A percentile compares a stretch with the other conserved stretches of the same genome.
phyloP scores from a whole-genome alignment of 2,113 vertebrate species.

The Brachionichthys hirsutus region DNA sequence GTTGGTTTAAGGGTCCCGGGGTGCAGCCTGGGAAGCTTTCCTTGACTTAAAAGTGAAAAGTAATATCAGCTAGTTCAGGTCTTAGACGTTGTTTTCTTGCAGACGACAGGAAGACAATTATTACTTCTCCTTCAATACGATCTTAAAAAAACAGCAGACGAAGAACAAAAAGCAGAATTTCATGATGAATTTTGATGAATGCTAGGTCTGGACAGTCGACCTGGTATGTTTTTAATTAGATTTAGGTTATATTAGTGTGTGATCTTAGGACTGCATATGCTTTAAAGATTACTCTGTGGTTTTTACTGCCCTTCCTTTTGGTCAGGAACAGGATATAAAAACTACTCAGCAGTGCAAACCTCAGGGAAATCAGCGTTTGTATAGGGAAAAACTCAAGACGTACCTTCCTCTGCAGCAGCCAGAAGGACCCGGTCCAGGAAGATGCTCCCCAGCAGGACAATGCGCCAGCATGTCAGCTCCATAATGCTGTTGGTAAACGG shows the following conservation, averaged over 20 bases:
- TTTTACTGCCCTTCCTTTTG: conserved; percentile 7
- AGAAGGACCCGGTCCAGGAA: conserved; percentile 49
- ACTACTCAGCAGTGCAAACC: conserved; percentile 19
- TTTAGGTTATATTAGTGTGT: neutral
- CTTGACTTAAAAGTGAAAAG: conserved; percentile 33
- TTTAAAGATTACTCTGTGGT: conserved; percentile 8
- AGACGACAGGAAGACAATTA: neutral
- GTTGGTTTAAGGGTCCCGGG: conserved; percentile 37
- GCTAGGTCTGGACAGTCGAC: too few relatives aligned
- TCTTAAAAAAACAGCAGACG: conserved; percentile 2
- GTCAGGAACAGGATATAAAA: conserved; percentile 2
- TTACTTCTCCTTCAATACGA: too few relatives aligned
- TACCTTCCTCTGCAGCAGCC: conserved; percentile 77
- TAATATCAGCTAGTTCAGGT: conserved; percentile 9
- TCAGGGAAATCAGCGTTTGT: conserved; percentile 15
- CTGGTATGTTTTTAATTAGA: neutral
- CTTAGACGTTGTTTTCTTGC: conserved; percentile 11
- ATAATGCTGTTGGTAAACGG: conserved; percentile 43
- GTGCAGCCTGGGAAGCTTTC: conserved; percentile 28
- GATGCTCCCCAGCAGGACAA: conserved; percentile 64
- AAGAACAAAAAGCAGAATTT: neutral
- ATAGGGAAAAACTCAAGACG: conserved; percentile 30
- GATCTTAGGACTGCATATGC: neutral
- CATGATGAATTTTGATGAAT: neutral
- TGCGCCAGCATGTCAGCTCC: conserved; percentile 64